These are phyloP conservation scores for Nylanderia fulva DNA, from an alignment of 1,140 invertebrate species.

Conservation along the genomic window DNA sequence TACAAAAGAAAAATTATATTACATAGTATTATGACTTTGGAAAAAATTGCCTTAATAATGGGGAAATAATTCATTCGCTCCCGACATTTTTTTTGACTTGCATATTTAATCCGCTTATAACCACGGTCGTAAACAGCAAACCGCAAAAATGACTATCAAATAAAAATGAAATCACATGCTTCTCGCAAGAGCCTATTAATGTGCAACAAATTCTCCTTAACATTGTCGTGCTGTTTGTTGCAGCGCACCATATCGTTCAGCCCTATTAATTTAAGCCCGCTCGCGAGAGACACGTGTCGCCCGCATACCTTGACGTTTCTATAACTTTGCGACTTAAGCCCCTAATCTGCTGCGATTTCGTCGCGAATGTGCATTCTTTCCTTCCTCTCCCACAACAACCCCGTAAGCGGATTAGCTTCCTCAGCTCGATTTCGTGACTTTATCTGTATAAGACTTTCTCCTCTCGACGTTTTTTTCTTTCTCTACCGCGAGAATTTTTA, in stretches of 20 bases:
- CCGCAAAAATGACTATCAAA: background rate
- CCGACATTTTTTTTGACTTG: background rate
- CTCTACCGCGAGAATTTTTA: background rate
- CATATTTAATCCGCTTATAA: background rate
- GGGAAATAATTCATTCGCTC: background rate
- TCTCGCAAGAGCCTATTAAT: constrained; percentile 5
- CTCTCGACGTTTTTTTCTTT: constrained; percentile 33
- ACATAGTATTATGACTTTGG: no score
- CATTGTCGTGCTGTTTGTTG: background rate
- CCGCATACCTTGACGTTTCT: constrained; percentile 62
- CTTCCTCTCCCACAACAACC: background rate
- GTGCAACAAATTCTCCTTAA: constrained; percentile 38
- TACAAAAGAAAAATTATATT: no score
- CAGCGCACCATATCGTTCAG: background rate
- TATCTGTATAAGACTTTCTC: constrained; percentile 60
- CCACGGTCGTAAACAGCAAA: background rate
- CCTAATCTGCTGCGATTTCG: constrained; percentile 42
- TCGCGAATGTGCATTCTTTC: constrained; percentile 41
- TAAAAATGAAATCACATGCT: background rate
- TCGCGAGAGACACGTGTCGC: background rate
- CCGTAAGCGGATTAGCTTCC: constrained; percentile 78
- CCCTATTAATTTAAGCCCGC: constrained; percentile 33
- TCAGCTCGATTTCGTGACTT: constrained; percentile 72
- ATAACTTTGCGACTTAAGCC: constrained; percentile 67
- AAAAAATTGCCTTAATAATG: background rate